These are phyloP conservation scores for Aythya fuligula DNA, from an alignment of 2,797 vertebrate species.

Conservation along the genomic window DNA sequence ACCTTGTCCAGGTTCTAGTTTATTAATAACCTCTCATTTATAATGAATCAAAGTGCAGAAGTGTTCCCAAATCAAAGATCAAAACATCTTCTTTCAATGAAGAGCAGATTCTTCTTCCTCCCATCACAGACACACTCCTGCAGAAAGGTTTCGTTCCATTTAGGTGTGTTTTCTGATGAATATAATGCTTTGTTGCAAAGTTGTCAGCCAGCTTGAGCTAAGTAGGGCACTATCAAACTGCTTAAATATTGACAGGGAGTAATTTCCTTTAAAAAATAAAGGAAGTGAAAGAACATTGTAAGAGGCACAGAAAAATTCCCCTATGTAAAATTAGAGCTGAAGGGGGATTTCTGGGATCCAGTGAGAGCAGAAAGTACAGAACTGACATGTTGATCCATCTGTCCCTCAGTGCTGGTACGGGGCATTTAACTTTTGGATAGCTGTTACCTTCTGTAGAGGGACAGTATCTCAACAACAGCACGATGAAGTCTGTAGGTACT, in stretches of 20 bases:
- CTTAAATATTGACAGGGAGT: not conserved
- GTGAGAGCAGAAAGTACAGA: not conserved
- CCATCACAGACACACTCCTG: rapidly evolving
- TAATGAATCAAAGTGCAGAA: not conserved
- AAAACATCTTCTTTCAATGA: not conserved
- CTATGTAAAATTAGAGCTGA: not conserved
- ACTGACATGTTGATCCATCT: not conserved
- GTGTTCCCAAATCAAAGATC: rapidly evolving
- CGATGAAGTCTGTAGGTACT: not conserved
- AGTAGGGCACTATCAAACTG: not conserved
- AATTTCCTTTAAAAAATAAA: not conserved
- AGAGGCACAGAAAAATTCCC: not conserved
- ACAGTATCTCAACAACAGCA: not conserved
- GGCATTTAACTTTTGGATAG: not conserved
- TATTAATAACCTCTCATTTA: not conserved
- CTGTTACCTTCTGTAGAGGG: not conserved
- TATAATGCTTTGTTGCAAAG: not conserved
- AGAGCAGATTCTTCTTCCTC: not conserved
- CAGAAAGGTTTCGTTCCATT: not conserved
- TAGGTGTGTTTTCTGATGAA: not conserved
- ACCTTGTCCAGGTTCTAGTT: not conserved
- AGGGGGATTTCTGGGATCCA: not conserved
- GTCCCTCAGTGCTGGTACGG: rapidly evolving
- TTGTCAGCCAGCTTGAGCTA: not conserved
- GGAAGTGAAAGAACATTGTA: not conserved